Base-by-base conservation (phyloP, 1,140 invertebrate species). In the Halictus rubicundus region DNA sequence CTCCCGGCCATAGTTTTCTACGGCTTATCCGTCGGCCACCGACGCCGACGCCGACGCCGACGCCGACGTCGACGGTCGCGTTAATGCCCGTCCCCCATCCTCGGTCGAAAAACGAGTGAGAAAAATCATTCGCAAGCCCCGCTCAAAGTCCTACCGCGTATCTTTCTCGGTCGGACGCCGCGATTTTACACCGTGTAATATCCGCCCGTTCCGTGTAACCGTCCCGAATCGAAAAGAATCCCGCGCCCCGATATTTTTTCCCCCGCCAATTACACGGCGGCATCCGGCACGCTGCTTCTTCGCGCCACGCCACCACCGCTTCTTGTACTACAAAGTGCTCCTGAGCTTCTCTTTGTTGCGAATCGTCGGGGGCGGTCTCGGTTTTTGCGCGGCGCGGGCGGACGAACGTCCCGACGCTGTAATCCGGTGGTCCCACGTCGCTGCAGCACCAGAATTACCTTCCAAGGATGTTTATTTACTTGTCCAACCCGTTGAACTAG, bases 11-110 rank as follows among this genome's bases (percentile, higher is more conserved):
- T 88, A 89, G 87, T 91, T 90, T 90, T 85, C 90, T 88, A 85
- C 86, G 86, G 89, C 91, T 92, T 92, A 92, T 92, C 90, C 91
- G n/a, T n/a, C 86, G n/a, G 39, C 39, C 86, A 4, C 39, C 39
- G 42, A 39, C 64, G 37, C 64, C 64, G 39, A 39, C 60, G 49
- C 49, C 49, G 14, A 16, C 49, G 14, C 49, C 49, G 49, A 19
- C 49, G 14, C 46, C 46, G 46, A 16, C 14, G 49, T 21, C 14
- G 19, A 16, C 14, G 49, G 19, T 6, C 49, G 49, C 16, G 49
- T 91, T 92, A 91, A 92, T 92, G 87, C 21, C 90, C 32, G n/a
- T 32, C 32, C 32, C 32, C 32, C 32, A 0, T 3, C 1, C 68
- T 59, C 12, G 79, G 72, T 8, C 81, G 83, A 79, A 83, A 83